These are phyloP conservation scores for Hypotaenidia philippensis DNA, from an alignment of 2,797 vertebrate species.

Conservation along the genomic window DNA sequence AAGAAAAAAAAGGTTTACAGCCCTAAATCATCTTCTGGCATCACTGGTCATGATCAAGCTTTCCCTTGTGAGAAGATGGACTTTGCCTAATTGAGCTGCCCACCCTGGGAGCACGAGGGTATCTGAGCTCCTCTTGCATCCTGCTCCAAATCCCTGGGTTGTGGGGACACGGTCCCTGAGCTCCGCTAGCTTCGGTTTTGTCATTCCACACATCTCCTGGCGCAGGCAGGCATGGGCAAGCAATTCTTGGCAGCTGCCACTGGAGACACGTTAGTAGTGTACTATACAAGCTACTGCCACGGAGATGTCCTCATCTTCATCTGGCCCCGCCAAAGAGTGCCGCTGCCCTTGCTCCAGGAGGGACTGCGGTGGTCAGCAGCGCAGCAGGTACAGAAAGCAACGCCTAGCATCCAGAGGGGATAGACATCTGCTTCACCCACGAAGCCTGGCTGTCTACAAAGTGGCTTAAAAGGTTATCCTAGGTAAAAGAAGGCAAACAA, in stretches of 20 bases:
- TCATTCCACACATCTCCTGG: conserved; percentile 50
- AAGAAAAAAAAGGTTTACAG: background rate
- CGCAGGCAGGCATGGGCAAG: conserved; percentile 1
- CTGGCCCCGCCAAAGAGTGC: rapidly evolving
- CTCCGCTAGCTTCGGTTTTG: background rate
- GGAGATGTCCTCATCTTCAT: background rate
- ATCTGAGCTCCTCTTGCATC: background rate
- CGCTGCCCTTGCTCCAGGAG: background rate
- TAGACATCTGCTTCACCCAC: background rate
- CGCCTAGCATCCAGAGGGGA: background rate
- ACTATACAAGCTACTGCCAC: background rate
- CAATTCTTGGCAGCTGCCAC: conserved; percentile 29
- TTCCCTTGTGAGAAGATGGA: background rate
- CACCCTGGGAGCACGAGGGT: background rate
- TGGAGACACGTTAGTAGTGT: conserved; percentile 7
- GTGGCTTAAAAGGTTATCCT: conserved; percentile 70
- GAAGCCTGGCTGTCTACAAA: conserved; percentile 26
- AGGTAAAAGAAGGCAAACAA: conserved; percentile 71
- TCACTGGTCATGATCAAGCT: background rate
- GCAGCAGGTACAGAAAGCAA: background rate
- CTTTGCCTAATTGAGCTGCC: background rate
- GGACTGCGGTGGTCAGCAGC: background rate
- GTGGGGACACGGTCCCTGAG: rapidly evolving
- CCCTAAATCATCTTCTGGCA: background rate
- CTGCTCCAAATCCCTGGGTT: background rate